These are phyloP conservation scores for Triplophysa rosa DNA, from an alignment of 2,113 vertebrate genomes.

Conservation along the genomic window DNA sequence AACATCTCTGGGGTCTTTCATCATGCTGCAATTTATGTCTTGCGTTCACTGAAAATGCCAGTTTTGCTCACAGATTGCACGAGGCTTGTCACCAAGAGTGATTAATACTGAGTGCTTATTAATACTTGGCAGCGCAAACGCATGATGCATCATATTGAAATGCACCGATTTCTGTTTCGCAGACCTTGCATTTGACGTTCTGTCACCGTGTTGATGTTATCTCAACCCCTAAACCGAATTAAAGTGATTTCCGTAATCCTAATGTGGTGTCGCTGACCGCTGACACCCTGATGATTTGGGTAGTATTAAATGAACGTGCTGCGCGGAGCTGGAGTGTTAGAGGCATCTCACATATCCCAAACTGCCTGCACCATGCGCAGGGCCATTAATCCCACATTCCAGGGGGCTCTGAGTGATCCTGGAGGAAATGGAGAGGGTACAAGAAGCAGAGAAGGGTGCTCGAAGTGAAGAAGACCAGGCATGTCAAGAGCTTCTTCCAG, in stretches of 20 bases:
- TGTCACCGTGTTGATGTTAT: background rate
- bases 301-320: conserved; percentile 27
- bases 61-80: conserved; percentile 33
- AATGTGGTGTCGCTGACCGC: background rate
- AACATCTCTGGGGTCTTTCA: conserved; percentile 35
- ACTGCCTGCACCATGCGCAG: conserved; percentile 9
- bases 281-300: background rate
- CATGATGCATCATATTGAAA: conserved; percentile 18
- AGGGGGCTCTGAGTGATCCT: conserved; percentile 28
- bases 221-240: background rate
- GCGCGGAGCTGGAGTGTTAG: conserved; percentile 3
- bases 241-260: background rate
- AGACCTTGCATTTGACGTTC: conserved; percentile 15
- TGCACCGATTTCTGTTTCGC: conserved; percentile 32
- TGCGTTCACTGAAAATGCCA: conserved; percentile 36
- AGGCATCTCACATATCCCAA: conserved; percentile 12
- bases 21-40: conserved; percentile 39
- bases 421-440: conserved; percentile 27
- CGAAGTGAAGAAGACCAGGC: conserved; percentile 35
- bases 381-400: conserved; percentile 47
- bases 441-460: conserved; percentile 32
- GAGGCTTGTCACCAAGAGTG: conserved; percentile 24
- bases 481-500: conserved; percentile 59
- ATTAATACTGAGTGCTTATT: conserved; percentile 41
- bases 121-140: conserved; percentile 28